Conservation (phyloP, 1,140 invertebrate genomes). For the Drosophila albomicans region DNA sequence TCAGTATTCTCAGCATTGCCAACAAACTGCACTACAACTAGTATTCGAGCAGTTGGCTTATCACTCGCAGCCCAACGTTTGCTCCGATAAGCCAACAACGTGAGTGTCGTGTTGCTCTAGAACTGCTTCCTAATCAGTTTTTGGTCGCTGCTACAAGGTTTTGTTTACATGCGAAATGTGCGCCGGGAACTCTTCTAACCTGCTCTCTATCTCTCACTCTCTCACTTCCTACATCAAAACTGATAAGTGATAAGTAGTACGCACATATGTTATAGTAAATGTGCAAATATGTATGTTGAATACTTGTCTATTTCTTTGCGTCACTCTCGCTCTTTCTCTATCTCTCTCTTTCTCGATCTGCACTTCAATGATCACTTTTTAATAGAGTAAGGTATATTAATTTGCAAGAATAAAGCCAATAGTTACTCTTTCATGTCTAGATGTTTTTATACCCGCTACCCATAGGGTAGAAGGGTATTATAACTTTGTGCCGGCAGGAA, state of each 20-base stretch:
- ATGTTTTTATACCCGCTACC: too few relatives aligned
- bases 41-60: constrained; percentile 5
- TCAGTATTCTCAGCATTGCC: too few relatives aligned
- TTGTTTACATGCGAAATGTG: constrained; percentile 23
- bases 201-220: neutral
- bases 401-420: too few relatives aligned
- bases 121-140: constrained; percentile 10
- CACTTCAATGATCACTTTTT: too few relatives aligned
- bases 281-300: too few relatives aligned
- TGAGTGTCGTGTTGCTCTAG: neutral
- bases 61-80: neutral
- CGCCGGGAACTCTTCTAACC: neutral
- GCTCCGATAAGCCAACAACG: neutral
- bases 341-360: too few relatives aligned
- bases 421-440: too few relatives aligned
- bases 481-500: too few relatives aligned
- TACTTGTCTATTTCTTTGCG: too few relatives aligned
- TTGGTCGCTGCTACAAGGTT: constrained; percentile 2
- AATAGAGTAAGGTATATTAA: too few relatives aligned
- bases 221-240: neutral
- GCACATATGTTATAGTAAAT: neutral
- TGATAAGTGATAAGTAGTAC: constrained; percentile 19
- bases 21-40: constrained; percentile 19
- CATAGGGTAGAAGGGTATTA: too few relatives aligned
- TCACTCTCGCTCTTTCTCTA: too few relatives aligned